Percentiles rank a stretch among this genome's conserved stretches.
phyloP scores from a whole-genome alignment of 2,888 invertebrate species.

The Notocelia uddmanniana region DNA sequence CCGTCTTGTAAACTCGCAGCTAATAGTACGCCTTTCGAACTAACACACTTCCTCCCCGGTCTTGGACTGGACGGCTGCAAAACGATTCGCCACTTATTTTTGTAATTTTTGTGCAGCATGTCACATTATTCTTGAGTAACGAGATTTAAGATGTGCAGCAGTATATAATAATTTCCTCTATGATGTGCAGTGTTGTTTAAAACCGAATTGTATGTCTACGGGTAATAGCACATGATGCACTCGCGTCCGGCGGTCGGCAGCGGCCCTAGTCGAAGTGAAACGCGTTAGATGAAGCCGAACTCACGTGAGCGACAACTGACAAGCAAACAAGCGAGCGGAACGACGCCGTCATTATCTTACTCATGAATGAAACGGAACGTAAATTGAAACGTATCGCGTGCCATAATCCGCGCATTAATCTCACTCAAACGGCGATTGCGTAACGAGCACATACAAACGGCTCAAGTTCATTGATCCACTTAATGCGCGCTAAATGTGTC shows the following conservation, averaged over 20 bases:
- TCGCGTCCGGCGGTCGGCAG: background rate
- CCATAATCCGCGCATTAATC: constrained; percentile 86
- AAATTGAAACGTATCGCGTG: constrained; percentile 86
- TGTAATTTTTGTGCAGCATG: background rate
- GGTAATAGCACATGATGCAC: background rate
- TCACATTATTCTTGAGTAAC: background rate
- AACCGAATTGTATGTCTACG: background rate
- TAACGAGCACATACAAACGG: constrained; percentile 78
- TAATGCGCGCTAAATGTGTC: constrained; percentile 84
- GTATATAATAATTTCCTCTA: too few relatives aligned
- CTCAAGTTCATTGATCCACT: constrained; percentile 86
- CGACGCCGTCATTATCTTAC: constrained; percentile 80
- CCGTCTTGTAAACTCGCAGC: constrained; percentile 81
- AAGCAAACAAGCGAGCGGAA: constrained; percentile 76
- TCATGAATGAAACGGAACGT: constrained; percentile 84
- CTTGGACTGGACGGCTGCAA: constrained; percentile 20
- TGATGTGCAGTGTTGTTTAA: background rate
- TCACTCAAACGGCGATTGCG: constrained; percentile 84
- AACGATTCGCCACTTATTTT: background rate
- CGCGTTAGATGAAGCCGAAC: constrained; percentile 43
- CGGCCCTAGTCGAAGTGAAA: constrained; percentile 35
- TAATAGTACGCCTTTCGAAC: constrained; percentile 70
- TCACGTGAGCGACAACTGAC: constrained; percentile 60
- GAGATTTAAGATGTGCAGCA: background rate
- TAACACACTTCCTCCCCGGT: constrained; percentile 47